These are phyloP conservation scores for Hylomyscus alleni DNA, from an alignment of 2,797 vertebrate genomes.

Conservation along the genomic window DNA sequence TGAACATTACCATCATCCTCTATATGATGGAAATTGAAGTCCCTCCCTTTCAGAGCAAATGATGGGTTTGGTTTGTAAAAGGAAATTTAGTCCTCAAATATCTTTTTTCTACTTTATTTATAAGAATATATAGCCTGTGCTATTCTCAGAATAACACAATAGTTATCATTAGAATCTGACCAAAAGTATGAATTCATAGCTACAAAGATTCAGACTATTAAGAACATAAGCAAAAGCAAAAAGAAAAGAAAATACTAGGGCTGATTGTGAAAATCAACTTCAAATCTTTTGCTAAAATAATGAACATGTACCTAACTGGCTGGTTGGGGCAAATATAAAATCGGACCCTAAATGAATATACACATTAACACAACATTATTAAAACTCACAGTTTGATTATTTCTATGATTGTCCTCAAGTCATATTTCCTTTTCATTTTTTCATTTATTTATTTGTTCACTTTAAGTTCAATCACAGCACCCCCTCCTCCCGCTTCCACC, in stretches of 20 bases:
- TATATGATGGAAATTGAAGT: background rate
- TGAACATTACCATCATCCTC: background rate
- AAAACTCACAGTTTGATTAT: background rate
- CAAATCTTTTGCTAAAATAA: background rate
- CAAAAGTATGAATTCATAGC: background rate
- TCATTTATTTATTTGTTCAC: background rate
- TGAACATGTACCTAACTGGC: background rate
- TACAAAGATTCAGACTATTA: background rate
- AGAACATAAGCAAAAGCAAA: background rate
- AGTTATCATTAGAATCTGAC: background rate
- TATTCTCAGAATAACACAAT: background rate
- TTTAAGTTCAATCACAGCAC: background rate
- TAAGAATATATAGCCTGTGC: background rate
- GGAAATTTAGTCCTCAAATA: background rate
- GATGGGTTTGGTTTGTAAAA: background rate
- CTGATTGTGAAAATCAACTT: background rate
- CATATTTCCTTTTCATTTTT: background rate
- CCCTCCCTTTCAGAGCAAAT: background rate
- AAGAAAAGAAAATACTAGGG: background rate
- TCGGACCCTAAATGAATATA: background rate
- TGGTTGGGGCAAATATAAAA: background rate
- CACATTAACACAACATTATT: background rate
- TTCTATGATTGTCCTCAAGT: background rate
- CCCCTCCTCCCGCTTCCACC: background rate
- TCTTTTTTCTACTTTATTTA: background rate